Evolutionary conservation across 2,888 invertebrate species (phyloP), one percentile per base, ranked within the genome.

Genomic region (Mythimna loreyi): DNA sequence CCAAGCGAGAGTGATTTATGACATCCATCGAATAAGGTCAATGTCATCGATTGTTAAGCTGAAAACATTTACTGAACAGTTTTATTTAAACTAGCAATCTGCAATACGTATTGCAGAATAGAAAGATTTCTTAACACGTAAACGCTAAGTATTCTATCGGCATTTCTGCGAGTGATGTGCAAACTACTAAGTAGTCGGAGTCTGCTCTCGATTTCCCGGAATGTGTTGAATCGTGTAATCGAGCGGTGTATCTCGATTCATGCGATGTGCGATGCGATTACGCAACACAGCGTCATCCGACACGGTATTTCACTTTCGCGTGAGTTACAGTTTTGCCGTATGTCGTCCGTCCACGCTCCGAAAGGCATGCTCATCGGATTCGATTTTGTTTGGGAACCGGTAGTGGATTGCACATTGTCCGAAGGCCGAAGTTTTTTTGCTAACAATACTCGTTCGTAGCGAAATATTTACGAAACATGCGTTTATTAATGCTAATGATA

Each of bases 271-370:
- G 55, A 59, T 82, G 47, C 19, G 52, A 58, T 84, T 93, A 90
- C 89, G 88, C 89, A 93, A 94, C 63, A 55, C 82, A 89, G 90
- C 92, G 89, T 91, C 91, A 89, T 87, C 85, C 87, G 86, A 87
- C 87, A 89, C 90, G 66, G 63, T 60, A 8, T 94, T 94, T 95
- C 95, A 95, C 95, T 95, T 95, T 95, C 92, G 87, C 88, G 89
- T 92, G 92, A 93, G 90, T 91, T 93, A 93, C 90, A 87, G 89
- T 92, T 93, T 91, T 85, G 78, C 79, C 76, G 87, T 81, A 81
- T 83, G 84, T 85, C 87, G 83, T 81, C 82, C 66, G 62, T 63
- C 67, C 81, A 85, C 80, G 87, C 81, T 85, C 81, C 83, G 77
- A 84, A 85, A 85, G 67, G 75, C 82, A 59, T 63, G 69, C 67